Base-by-base conservation (phyloP, 2,113 vertebrate species). In the Notothenia rossii region DNA sequence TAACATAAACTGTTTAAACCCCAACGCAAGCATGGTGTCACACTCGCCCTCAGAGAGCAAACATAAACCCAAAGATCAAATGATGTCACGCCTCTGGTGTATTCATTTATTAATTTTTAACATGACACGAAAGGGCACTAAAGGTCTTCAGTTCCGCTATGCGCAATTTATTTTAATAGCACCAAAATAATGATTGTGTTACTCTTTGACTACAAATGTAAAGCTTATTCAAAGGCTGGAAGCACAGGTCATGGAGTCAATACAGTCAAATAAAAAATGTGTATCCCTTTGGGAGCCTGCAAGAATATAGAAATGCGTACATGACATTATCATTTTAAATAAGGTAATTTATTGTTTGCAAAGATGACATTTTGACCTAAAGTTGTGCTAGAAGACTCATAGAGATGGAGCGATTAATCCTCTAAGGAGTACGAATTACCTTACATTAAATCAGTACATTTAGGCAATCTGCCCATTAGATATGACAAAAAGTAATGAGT, bases 1-100 rank as follows among this genome's bases (percentile, higher is more conserved):
- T 75, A 71, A 74, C 73, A 55, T 71, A 86, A 86, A 81, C 73
- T 14, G 67, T 70, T 65, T 20, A 79, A 77, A 74, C 56, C 48
- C 75, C 12, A 53, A 54, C 86, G 74, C 70, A 40, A 14, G 72
- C 43, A 51, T 1, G 48, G 64, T 82, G 85, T 89, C 83, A 69
- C 77, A 20, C 46, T 51, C 18, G 15, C 53, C 75, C 82, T 75
- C 72, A 7, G 77, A 67, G 79, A 36, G 63, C 69, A 51, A 18
- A 50, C 62, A 60, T 13, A 62, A 53, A 33, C 45, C 72, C 56
- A 70, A 58, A 61, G 65, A 75, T 77, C 66, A 66, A 4, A 65
- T 69, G 46, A 20, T 49, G 70, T 59, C 50, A 56, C 2, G 25
- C 65, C 79, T 45, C 60, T 22, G 69, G 29, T 60, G 43, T 4